phyloP scores from a whole-genome alignment of 2,888 invertebrate species.

The Tricholauxania praeusta region DNA sequence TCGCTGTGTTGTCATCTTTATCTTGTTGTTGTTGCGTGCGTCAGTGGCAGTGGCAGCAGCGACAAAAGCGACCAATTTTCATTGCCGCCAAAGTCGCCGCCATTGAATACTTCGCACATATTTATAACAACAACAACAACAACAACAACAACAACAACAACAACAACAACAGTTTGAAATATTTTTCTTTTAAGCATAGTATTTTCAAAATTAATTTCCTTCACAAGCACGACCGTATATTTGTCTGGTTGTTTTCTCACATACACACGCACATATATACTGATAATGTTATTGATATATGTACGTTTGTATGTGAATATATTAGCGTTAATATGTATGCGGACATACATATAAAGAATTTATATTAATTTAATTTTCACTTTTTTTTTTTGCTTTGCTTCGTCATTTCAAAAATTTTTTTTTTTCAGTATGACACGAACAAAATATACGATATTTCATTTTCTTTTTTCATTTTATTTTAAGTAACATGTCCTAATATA shows the following conservation, averaged over 20 bases:
- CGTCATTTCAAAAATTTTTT: no score
- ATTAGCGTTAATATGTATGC: conserved; percentile 26
- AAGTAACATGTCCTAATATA: no score
- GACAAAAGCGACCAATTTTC: conserved; percentile 27
- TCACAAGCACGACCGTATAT: background rate
- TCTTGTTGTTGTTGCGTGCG: conserved; percentile 22
- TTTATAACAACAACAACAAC: conserved; percentile 32
- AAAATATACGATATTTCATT: no score
- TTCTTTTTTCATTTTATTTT: no score
- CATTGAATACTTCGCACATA: background rate
- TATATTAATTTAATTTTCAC: conserved; percentile 45
- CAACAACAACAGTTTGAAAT: conserved; percentile 13
- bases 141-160: conserved; percentile 4
- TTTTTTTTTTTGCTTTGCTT: conserved; percentile 23
- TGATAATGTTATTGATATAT: conserved; percentile 19
- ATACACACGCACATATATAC: no score
- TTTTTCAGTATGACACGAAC: no score
- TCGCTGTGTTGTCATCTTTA: conserved; percentile 7
- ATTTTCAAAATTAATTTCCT: no score
- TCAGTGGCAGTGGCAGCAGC: conserved; percentile 44
- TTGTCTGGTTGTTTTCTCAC: no score
- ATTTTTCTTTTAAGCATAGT: background rate
- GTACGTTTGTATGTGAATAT: conserved; percentile 35
- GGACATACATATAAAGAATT: conserved; percentile 45
- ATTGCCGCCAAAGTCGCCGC: conserved; percentile 18